Conservation (phyloP, 2,797 vertebrate species). For the Dromococcyx pavoninus region DNA sequence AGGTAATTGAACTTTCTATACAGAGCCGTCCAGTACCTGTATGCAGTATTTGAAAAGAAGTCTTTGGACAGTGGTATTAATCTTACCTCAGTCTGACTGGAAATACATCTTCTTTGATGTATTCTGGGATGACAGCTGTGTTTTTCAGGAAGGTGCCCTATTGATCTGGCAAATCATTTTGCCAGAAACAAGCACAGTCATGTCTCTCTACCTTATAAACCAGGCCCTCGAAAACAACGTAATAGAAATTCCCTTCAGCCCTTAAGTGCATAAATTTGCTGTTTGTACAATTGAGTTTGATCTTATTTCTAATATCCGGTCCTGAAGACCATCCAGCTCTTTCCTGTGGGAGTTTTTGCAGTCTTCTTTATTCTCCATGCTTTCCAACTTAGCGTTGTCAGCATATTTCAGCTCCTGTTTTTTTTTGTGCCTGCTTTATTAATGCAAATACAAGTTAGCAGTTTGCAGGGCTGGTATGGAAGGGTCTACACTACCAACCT, state of each 20-base stretch:
- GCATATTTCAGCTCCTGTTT: neutral
- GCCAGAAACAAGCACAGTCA: slow-evolving; percentile 1
- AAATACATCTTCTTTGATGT: slow-evolving; percentile 2
- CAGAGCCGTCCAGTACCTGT: neutral
- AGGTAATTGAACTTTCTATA: neutral
- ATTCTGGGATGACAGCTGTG: neutral
- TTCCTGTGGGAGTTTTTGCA: neutral
- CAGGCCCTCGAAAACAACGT: neutral
- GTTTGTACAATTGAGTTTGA: slow-evolving; percentile 10
- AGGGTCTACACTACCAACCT: neutral
- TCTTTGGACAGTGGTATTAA: slow-evolving; percentile 18
- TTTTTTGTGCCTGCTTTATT: neutral
- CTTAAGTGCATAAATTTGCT: slow-evolving; percentile 42
- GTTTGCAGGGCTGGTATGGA: neutral
- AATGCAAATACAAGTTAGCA: neutral
- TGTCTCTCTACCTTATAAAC: neutral
- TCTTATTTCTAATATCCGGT: neutral
- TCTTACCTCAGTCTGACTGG: slow-evolving; percentile 25
- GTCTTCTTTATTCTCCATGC: neutral
- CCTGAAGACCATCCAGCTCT: neutral
- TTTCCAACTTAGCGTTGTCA: neutral
- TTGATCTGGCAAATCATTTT: slow-evolving; percentile 40
- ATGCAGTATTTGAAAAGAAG: neutral
- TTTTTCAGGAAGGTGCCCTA: slow-evolving; percentile 42
- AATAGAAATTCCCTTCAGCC: slow-evolving; percentile 14